A percentile compares a stretch with the other conserved stretches of the same genome.
phyloP scores from a whole-genome alignment of 2,888 invertebrate species.

The Spatulosminthurus flaviceps region DNA sequence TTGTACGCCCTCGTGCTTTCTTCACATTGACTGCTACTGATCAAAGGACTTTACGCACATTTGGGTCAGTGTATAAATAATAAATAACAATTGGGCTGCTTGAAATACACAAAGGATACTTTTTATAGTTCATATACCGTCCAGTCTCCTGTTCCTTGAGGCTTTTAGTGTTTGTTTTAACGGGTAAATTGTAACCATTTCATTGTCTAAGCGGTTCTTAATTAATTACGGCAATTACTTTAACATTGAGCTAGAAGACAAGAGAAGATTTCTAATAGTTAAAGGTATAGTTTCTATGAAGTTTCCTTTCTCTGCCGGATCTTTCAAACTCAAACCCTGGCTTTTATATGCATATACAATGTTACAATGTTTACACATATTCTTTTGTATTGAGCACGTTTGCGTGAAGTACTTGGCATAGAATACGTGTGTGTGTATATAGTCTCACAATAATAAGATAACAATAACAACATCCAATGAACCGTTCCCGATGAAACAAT shows the following conservation, averaged over 20 bases:
- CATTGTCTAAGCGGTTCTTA: not conserved
- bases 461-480: not conserved
- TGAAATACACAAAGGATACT: constrained; percentile 5
- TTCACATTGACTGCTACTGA: not conserved
- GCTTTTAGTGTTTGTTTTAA: constrained; percentile 4
- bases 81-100: not conserved
- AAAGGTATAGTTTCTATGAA: not conserved
- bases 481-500: not conserved
- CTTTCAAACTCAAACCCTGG: not conserved
- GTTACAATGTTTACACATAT: no score
- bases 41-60: not conserved
- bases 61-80: not conserved
- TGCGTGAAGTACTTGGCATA: no score
- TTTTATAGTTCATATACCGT: not conserved
- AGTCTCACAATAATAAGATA: not conserved
- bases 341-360: no score
- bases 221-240: constrained; percentile 1
- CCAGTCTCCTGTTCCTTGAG: not conserved
- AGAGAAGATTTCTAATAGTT: not conserved
- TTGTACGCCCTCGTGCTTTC: not conserved
- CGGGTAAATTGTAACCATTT: constrained; percentile 4
- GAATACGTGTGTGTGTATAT: no score
- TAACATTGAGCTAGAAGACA: not conserved
- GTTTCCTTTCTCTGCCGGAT: not conserved
- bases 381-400: no score